Evolutionary conservation across 2,113 vertebrate species (phyloP).

Genomic region (Chaetops frenatus): DNA sequence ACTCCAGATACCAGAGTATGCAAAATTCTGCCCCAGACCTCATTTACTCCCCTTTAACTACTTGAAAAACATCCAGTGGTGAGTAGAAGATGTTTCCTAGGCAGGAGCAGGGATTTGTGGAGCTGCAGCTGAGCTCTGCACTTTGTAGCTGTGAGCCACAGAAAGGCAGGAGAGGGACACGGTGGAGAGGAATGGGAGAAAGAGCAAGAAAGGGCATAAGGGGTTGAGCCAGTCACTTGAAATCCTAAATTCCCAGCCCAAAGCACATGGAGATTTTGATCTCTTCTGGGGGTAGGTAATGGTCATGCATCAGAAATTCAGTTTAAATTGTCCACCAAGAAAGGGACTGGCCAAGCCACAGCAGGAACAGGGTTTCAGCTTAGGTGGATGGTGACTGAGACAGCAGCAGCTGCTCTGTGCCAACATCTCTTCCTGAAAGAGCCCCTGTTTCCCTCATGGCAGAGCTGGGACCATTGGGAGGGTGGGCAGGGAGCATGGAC

Average conservation of each 20-base stretch:
- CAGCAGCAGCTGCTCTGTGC: neutral
- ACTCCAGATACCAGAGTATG: neutral
- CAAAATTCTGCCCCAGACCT: neutral
- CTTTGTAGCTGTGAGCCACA: neutral
- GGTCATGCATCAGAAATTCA: neutral
- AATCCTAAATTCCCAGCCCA: neutral
- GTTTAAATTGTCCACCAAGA: neutral
- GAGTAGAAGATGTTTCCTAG: neutral
- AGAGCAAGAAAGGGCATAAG: neutral
- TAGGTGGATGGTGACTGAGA: neutral
- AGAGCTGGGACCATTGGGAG: neutral
- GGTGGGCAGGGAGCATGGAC: neutral
- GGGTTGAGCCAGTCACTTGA: neutral
- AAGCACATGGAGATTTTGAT: neutral
- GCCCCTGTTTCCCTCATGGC: neutral
- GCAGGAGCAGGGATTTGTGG: neutral
- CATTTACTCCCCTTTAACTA: neutral
- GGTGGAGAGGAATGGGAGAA: neutral
- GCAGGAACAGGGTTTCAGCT: neutral
- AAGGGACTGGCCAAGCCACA: neutral
- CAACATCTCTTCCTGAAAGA: neutral
- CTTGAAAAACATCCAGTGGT: neutral
- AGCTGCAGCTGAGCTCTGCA: neutral
- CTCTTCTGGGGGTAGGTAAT: neutral
- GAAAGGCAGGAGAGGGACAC: neutral